Base-by-base conservation (phyloP, 2,888 invertebrate genomes). In the Tetramorium bicarinatum region DNA sequence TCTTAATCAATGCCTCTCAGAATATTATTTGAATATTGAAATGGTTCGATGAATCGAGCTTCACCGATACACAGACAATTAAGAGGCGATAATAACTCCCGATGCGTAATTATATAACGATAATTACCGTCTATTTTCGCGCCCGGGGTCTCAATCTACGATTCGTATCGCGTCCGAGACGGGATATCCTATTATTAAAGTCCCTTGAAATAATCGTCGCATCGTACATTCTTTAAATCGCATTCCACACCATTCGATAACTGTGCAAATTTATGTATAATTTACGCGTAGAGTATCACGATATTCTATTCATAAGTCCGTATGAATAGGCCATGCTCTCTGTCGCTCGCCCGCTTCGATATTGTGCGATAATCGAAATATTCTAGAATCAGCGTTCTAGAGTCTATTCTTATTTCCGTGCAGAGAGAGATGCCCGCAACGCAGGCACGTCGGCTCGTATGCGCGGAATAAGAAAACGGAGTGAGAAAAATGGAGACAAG, bases 41-140 rank as follows among this genome's bases (percentile, higher is more conserved):
- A 25, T n/a, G 9, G 4, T 66, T 49, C 1, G 18, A 0, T 8
- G 2, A 64, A 38, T 75, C 4, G 3, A 38, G 21, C 21, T 18
- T 64, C 18, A 34, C 25, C 13, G 74, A 61, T 18, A 47, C 21
- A 52, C 7, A 34, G 21, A 47, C 64, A 75, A 34, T 62, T 21
- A 49, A 47, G 75, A 34, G 29, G 15, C 44, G 13, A 7, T 7
- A 41, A 38, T 54, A 56, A 52, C 29, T 69, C 44, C 44, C 29
- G 29, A 77, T n/a, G 38, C 25, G 18, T 25, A 54, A 29, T 77
- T 77, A 54, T 44, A 67, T 66, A 66, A 77, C 18, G 41, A 52
- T 77, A 67, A 77, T 77, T 25, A 76, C 66, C 13, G 38, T 64
- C 64, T 76, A 77, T 77, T 77, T 77, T 67, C 67, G 38, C 21